Evolutionary conservation across 2,113 vertebrate species (phyloP).

Genomic region (Campylorhamphus procurvoides): DNA sequence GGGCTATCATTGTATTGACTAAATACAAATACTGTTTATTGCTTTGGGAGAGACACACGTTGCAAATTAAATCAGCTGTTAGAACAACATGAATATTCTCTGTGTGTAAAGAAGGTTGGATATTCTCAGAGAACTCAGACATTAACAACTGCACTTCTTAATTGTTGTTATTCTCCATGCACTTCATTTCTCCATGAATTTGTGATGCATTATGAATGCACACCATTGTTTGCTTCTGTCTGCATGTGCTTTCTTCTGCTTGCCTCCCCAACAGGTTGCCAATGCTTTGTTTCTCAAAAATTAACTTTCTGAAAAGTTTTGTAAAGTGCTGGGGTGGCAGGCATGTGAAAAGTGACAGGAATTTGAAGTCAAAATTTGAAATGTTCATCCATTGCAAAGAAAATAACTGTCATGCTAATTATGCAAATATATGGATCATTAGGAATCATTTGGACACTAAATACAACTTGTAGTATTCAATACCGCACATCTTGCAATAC

Average conservation of each 20-base stretch:
- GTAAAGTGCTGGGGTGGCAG: not conserved
- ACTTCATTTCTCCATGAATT: not conserved
- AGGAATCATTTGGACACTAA: not conserved
- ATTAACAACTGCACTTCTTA: not conserved
- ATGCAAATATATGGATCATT: not conserved
- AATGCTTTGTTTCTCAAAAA: not conserved
- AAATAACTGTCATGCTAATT: not conserved
- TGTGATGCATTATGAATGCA: not conserved
- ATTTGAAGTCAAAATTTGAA: not conserved
- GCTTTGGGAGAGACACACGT: not conserved
- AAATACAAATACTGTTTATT: not conserved
- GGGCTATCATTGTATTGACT: not conserved
- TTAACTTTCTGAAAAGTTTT: not conserved
- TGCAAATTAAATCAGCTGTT: not conserved
- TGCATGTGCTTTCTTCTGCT: not conserved
- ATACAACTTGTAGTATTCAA: not conserved
- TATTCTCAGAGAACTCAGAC: not conserved
- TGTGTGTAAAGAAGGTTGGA: not conserved
- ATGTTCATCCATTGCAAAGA: not conserved
- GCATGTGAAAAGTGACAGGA: not conserved
- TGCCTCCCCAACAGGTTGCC: not conserved
- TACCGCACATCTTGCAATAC: not conserved
- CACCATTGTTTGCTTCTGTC: not conserved
- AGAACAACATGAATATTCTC: not conserved
- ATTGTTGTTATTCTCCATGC: not conserved